A percentile compares a stretch with the other conserved stretches of the same genome.
Evolutionary conservation across 2,113 vertebrate genomes (phyloP).

Genomic region (Anthoscopus minutus): DNA sequence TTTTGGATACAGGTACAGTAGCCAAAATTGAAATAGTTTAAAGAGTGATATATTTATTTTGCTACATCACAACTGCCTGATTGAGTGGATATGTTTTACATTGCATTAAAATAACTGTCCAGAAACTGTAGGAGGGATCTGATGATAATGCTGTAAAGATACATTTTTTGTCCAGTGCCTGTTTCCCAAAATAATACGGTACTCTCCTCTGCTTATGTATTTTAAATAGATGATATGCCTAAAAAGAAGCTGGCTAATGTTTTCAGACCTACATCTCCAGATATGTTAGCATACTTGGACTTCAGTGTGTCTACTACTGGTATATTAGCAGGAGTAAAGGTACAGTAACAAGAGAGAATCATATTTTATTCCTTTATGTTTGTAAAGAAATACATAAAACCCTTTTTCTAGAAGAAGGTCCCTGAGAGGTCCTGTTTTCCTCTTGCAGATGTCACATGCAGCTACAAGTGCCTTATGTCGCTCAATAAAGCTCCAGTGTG

Average conservation of each 20-base stretch:
- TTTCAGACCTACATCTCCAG: slow-evolving; percentile 87
- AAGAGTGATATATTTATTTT: not conserved
- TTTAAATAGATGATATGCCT: slow-evolving; percentile 85
- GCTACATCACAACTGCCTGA: not conserved
- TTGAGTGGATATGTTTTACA: not conserved
- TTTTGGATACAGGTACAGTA: slow-evolving; percentile 86
- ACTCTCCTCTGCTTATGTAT: not conserved
- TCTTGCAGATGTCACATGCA: slow-evolving; percentile 88
- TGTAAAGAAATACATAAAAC: not conserved
- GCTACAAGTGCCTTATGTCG: slow-evolving; percentile 96
- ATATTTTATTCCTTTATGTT: not conserved
- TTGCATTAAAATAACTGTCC: not conserved
- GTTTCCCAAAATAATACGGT: not conserved
- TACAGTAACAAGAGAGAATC: slow-evolving; percentile 37
- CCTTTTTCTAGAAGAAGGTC: not conserved
- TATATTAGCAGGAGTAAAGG: slow-evolving; percentile 95
- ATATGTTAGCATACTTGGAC: slow-evolving; percentile 91
- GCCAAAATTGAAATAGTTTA: not conserved
- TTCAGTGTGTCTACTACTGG: slow-evolving; percentile 97
- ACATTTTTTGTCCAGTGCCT: not conserved
- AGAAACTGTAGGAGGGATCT: not conserved
- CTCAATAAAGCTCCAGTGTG: slow-evolving; percentile 95
- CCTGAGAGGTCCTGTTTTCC: not conserved
- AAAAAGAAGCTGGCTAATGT: slow-evolving; percentile 84
- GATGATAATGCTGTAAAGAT: not conserved